A percentile compares a stretch with the other conserved stretches of the same genome.
Evolutionary conservation across 2,888 invertebrate species (phyloP).

Genomic region (Drosophila phalerata): DNA sequence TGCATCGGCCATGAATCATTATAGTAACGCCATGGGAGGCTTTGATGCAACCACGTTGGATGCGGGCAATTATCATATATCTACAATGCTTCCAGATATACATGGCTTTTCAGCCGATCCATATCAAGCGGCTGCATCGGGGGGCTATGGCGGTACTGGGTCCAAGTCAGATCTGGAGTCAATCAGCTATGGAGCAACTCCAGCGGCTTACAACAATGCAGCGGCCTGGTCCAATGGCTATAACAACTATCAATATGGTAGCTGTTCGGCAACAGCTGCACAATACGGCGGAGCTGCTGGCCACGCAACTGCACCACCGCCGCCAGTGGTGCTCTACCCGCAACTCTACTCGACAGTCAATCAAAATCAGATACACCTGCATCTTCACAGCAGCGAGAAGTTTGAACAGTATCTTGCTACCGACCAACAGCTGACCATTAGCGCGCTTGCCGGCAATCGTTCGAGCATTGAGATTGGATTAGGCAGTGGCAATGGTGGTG

Average conservation of each 20-base stretch:
- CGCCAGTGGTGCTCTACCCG: conserved; percentile 91
- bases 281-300: conserved; percentile 65
- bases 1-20: conserved; percentile 77
- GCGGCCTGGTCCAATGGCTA: conserved; percentile 87
- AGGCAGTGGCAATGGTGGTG: conserved; percentile 53
- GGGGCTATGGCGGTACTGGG: conserved; percentile 55
- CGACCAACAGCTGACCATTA: conserved; percentile 87
- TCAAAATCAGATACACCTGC: conserved; percentile 94
- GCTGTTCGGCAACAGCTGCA: conserved; percentile 83
- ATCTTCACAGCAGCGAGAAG: conserved; percentile 90
- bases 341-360: conserved; percentile 94
- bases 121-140: conserved; percentile 81
- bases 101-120: conserved; percentile 86
- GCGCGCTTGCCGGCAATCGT: conserved; percentile 86
- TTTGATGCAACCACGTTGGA: conserved; percentile 74
- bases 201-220: conserved; percentile 83
- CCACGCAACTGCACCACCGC: conserved; percentile 83
- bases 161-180: conserved; percentile 83
- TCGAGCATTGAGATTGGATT: conserved; percentile 87
- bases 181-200: conserved; percentile 72
- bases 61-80: conserved; percentile 86
- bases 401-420: conserved; percentile 88
- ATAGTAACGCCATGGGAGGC: conserved; percentile 86
- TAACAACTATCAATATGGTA: conserved; percentile 90
- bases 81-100: conserved; percentile 87